Evolutionary conservation across 92 coral and sea anemone genomes (phyloP).

Genomic region (Hydrozoanthus gracilis): DNA sequence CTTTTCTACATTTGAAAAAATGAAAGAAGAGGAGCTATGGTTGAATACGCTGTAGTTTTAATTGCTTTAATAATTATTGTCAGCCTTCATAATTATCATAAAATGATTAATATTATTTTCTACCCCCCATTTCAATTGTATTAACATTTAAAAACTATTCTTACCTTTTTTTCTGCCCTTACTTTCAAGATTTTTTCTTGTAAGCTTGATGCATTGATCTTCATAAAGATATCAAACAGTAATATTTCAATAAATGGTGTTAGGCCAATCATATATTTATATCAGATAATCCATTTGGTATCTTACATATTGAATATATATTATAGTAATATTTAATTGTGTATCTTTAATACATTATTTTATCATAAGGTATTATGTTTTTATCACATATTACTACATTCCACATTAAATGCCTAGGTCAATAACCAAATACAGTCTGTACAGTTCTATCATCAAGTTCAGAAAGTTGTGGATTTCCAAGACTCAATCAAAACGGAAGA

Average conservation of each 20-base stretch:
- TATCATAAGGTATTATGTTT: too few relatives aligned
- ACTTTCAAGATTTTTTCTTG: slow-evolving; percentile 81
- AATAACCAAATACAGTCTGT: too few relatives aligned
- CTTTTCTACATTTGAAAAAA: background rate
- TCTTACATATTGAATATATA: too few relatives aligned
- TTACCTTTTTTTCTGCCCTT: slow-evolving; percentile 55
- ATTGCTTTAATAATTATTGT: too few relatives aligned
- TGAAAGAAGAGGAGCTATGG: background rate
- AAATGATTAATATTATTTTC: background rate
- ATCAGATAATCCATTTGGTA: too few relatives aligned
- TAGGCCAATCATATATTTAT: too few relatives aligned
- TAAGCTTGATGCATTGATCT: slow-evolving; percentile 49
- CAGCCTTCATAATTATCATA: background rate
- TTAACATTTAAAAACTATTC: background rate
- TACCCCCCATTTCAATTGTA: background rate
- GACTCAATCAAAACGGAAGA: background rate
- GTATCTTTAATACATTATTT: too few relatives aligned
- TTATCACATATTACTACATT: too few relatives aligned
- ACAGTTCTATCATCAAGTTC: too few relatives aligned
- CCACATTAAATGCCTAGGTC: too few relatives aligned
- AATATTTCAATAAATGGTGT: background rate
- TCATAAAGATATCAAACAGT: slow-evolving; percentile 28
- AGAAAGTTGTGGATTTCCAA: too few relatives aligned
- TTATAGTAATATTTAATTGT: too few relatives aligned
- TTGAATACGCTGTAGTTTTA: background rate